Conservation (phyloP, 2,113 vertebrate genomes). For the cattle (Bos taurus) region ARS-UCD2.0 NC_037328.1:114127501-114128000, state of each 20-base stretch:
- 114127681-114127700: neutral
- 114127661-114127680: neutral
- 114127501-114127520: no score
- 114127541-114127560: neutral
- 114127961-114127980: neutral
- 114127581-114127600: neutral
- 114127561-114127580: neutral
- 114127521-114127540: neutral
- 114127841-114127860: neutral
- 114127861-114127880: neutral
- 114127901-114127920: neutral
- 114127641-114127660: neutral
- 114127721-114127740: neutral
- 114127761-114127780: neutral
- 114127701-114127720: neutral
- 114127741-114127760: neutral
- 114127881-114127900: neutral
- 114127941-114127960: neutral
- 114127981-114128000: neutral
- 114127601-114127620: neutral
- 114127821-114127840: neutral
- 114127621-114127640: neutral
- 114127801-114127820: neutral
- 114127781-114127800: neutral
- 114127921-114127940: neutral